Evolutionary conservation across 2,113 vertebrate species (phyloP).

Genomic region (Mustela nigripes): DNA sequence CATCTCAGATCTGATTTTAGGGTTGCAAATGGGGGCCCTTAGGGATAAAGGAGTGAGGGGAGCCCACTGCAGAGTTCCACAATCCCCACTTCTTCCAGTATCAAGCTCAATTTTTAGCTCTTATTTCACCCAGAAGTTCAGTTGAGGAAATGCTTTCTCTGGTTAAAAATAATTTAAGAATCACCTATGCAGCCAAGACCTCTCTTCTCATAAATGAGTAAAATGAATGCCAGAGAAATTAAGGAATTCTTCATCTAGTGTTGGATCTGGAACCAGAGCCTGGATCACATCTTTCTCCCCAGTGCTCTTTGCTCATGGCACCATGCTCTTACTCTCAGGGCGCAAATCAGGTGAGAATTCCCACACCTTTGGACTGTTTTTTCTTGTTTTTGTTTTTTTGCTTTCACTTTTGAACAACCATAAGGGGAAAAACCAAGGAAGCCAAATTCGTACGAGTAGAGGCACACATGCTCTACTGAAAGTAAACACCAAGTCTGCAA

Average conservation of each 20-base stretch:
- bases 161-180: neutral
- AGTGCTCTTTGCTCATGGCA: neutral
- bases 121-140: neutral
- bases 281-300: neutral
- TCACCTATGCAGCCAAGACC: neutral
- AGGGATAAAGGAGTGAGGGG: neutral
- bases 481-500: neutral
- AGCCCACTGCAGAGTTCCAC: neutral
- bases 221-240: neutral
- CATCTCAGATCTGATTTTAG: neutral
- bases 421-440: neutral
- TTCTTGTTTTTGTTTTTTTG: neutral
- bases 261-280: neutral
- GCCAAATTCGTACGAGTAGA: neutral
- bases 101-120: neutral
- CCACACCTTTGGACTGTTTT: neutral
- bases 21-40: neutral
- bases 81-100: neutral
- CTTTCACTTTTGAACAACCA: neutral
- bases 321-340: neutral
- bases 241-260: neutral
- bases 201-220: neutral
- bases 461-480: neutral
- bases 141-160: neutral
- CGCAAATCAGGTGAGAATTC: neutral